A percentile compares a stretch with the other conserved stretches of the same genome.
These are phyloP conservation scores for Passer domesticus DNA, from an alignment of 2,113 vertebrate genomes.

Conservation along the genomic window DNA sequence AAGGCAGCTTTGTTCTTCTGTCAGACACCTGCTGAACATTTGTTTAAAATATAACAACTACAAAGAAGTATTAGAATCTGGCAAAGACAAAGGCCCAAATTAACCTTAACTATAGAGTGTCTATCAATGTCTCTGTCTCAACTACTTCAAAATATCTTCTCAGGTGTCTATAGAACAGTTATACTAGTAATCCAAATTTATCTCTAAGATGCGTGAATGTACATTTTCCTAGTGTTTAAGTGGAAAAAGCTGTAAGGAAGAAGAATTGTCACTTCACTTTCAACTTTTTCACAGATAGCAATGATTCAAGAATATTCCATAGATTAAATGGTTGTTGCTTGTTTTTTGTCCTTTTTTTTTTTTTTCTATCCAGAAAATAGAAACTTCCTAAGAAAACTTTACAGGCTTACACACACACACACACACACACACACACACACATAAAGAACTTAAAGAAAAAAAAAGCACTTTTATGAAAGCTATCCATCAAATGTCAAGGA, in stretches of 20 bases:
- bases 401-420: neutral
- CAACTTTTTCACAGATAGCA: neutral
- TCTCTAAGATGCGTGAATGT: neutral
- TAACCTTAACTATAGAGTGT: conserved; percentile 14
- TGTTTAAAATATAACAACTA: conserved; percentile 48
- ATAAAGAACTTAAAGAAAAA: neutral
- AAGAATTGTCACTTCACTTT: conserved; percentile 16
- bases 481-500: conserved; percentile 95
- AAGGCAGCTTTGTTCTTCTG: conserved; percentile 53
- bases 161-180: neutral
- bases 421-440: neutral
- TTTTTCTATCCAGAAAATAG: conserved; percentile 54
- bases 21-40: conserved; percentile 34
- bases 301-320: neutral
- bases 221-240: neutral
- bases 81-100: conserved; percentile 35
- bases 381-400: conserved; percentile 54
- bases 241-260: neutral
- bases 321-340: neutral
- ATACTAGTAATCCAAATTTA: neutral
- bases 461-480: conserved; percentile 85
- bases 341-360: neutral
- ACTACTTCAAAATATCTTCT: neutral
- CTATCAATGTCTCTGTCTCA: neutral
- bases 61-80: conserved; percentile 8